A percentile compares a stretch with the other conserved stretches of the same genome.
These are phyloP conservation scores for Acanthacorydalis orientalis DNA, from an alignment of 2,888 invertebrate species.

Conservation along the genomic window DNA sequence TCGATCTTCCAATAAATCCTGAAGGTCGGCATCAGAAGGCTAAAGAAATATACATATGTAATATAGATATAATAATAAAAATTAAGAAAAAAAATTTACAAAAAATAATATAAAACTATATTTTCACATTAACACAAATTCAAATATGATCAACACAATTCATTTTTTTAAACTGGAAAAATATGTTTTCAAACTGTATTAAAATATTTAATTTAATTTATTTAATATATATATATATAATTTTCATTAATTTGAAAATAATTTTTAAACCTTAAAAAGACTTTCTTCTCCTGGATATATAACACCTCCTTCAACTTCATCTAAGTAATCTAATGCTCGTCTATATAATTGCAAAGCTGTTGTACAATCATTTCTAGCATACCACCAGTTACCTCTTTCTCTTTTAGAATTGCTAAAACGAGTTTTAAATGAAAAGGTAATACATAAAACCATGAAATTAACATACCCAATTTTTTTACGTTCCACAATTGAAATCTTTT, in stretches of 20 bases:
- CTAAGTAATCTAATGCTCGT: slow-evolving; percentile 66
- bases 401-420: slow-evolving; percentile 49
- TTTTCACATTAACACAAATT: no score
- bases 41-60: no score
- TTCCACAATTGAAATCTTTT: slow-evolving; percentile 43
- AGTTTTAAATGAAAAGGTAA: background rate
- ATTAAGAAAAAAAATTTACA: no score
- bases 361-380: slow-evolving; percentile 60
- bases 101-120: no score
- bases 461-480: slow-evolving; percentile 61
- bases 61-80: no score
- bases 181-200: no score
- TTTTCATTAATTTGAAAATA: no score
- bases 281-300: slow-evolving; percentile 34
- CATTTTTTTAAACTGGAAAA: no score
- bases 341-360: slow-evolving; percentile 76
- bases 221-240: no score
- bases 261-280: slow-evolving; percentile 17
- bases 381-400: slow-evolving; percentile 84
- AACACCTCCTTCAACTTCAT: slow-evolving; percentile 52
- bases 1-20: slow-evolving; percentile 57
- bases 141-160: no score
- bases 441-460: background rate
- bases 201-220: no score
- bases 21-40: slow-evolving; percentile 38